Base-by-base conservation (phyloP, 1,140 invertebrate genomes). In the Solen grandis region DNA sequence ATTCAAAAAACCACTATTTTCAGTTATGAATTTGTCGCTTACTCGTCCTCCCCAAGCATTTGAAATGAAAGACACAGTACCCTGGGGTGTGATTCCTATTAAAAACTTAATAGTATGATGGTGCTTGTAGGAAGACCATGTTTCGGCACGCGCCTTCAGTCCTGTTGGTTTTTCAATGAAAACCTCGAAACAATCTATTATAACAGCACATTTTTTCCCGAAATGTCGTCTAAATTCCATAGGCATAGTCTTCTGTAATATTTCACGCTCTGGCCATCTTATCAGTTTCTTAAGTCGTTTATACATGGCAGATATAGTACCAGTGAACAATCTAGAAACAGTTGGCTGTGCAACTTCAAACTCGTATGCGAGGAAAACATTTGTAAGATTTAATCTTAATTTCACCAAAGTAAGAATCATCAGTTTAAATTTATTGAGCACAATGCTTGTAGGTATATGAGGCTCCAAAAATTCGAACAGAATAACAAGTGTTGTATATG, bases 1-100 rank as follows among this genome's bases (percentile, higher is more conserved):
- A 50, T 73, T 54, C 19, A 85, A 69, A 38, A 81, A 73, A 16
- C 60, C 72, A 63, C 38, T 33, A 22, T 83, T 50, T 63, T 83
- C 69, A n/a, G 70, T 70, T 22, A 84, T 75, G 16, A 77, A 16
- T 36, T 84, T 78, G 41, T 85, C 84, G 69, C 55, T 68, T 50
- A 27, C 38, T 5, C 84, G 5, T 13, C 84, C 84, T 68, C 84
- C 84, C 78, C 78, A 84, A 19, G 35, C 78, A 77, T 74, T 41
- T 14, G 70, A 84, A 52, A 74, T 35, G 25, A 35, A 84, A 5
- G 80, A 72, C 1, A 83, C 31, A 38, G 16, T 10, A 22, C 81
- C 63, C 41, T 79, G 35, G 16, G 66, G 81, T 22, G 70, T n/a
- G 0, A 74, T 59, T 8, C 70, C 70, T 35, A 59, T 36, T 25